Evolutionary conservation across 2,888 invertebrate genomes (phyloP).

Genomic region (Petrophora chlorosata): DNA sequence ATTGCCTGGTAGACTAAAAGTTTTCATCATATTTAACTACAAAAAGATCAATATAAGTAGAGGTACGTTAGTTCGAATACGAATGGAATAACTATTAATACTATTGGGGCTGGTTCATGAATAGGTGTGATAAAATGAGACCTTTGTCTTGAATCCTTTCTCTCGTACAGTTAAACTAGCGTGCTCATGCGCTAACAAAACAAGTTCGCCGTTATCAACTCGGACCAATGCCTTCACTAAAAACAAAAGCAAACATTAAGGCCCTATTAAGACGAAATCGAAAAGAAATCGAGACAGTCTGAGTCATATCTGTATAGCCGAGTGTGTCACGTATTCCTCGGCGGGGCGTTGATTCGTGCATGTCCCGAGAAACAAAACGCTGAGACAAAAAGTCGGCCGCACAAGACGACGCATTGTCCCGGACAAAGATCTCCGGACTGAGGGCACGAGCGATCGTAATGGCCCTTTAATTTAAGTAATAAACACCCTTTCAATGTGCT

Average conservation of each 20-base stretch:
- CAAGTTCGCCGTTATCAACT: conserved; percentile 4
- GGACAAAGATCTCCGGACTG: conserved; percentile 43
- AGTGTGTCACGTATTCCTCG: conserved; percentile 30
- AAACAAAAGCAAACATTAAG: conserved; percentile 25
- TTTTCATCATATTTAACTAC: too few relatives aligned
- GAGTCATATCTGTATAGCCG: conserved; percentile 33
- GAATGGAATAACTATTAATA: too few relatives aligned
- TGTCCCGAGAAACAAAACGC: conserved; percentile 61
- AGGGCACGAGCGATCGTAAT: conserved; percentile 52
- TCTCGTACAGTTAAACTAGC: too few relatives aligned
- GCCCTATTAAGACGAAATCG: conserved; percentile 25
- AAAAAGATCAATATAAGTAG: too few relatives aligned
- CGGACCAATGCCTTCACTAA: background rate
- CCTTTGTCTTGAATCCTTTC: too few relatives aligned
- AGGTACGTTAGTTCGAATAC: too few relatives aligned
- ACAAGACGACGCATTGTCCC: conserved; percentile 50
- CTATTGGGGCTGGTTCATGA: too few relatives aligned
- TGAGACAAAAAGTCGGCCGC: conserved; percentile 34
- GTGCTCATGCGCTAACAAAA: too few relatives aligned
- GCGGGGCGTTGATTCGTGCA: conserved; percentile 50
- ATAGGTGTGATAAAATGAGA: too few relatives aligned
- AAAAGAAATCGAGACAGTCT: conserved; percentile 36
- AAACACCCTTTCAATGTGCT: conserved; percentile 47
- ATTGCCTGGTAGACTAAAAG: too few relatives aligned
- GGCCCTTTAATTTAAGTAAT: conserved; percentile 57